Conservation (phyloP, 2,113 vertebrate species). For the Naja naja region DNA sequence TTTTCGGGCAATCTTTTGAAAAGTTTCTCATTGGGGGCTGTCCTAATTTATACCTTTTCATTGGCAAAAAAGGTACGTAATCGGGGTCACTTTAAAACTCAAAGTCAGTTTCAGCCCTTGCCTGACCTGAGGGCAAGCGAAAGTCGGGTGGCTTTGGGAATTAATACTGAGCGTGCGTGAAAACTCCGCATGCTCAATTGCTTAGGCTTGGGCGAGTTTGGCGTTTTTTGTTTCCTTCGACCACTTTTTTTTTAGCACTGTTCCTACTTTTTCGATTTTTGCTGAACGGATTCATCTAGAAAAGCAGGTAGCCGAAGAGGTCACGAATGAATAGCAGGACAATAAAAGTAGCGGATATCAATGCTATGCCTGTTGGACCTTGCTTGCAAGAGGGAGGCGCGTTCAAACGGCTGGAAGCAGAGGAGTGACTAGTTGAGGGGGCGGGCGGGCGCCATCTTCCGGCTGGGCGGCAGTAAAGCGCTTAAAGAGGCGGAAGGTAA, state of each 20-base stretch:
- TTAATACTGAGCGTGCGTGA: neutral
- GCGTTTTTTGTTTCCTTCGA: neutral
- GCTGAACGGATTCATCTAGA: neutral
- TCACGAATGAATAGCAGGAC: too few species aligned
- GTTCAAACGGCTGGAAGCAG: neutral
- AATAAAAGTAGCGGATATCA: neutral
- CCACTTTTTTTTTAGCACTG: neutral
- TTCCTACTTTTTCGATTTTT: neutral
- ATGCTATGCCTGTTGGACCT: neutral
- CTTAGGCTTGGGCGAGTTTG: neutral
- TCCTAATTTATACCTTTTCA: neutral
- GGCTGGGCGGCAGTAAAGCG: too few species aligned
- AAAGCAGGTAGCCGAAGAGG: neutral
- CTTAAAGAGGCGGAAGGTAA: accelerated
- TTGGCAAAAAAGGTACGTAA: neutral
- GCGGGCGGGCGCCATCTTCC: neutral
- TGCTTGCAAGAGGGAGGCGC: neutral
- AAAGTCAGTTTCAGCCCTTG: too few species aligned
- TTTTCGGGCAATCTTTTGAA: neutral
- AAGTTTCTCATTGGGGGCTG: neutral
- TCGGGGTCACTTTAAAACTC: too few species aligned
- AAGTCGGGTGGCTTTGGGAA: neutral
- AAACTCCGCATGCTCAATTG: neutral
- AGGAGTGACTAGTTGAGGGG: neutral
- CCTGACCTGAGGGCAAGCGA: neutral